A percentile compares a stretch with the other conserved stretches of the same genome.
Evolutionary conservation across 2,797 vertebrate species (phyloP).

Genomic region (Rousettus madagascariensis): DNA sequence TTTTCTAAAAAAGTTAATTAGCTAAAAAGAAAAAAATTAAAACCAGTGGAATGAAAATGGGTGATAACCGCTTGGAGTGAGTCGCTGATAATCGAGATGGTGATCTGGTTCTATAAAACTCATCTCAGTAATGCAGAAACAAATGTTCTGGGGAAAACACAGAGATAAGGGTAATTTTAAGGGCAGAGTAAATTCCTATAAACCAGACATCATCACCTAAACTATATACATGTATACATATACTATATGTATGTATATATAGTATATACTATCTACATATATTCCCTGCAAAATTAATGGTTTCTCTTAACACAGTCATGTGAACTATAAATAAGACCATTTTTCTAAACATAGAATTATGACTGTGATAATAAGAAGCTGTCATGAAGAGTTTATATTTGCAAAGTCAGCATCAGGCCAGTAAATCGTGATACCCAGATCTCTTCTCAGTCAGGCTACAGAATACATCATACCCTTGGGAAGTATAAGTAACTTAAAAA

Average conservation of each 20-base stretch:
- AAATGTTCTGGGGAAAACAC: neutral
- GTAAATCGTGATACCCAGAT: neutral
- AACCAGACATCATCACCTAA: neutral
- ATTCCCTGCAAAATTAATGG: neutral
- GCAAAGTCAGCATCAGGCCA: neutral
- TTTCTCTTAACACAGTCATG: neutral
- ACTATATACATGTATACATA: neutral
- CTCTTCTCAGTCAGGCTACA: neutral
- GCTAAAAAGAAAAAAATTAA: slow-evolving; percentile 8
- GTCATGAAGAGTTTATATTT: neutral
- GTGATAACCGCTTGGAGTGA: neutral
- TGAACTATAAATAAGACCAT: neutral
- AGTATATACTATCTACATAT: too few relatives aligned
- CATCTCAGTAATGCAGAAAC: neutral
- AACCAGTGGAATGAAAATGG: neutral
- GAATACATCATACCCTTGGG: neutral
- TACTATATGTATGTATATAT: too few relatives aligned
- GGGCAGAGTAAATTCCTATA: neutral
- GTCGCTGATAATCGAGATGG: neutral
- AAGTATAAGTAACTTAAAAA: slow-evolving; percentile 39
- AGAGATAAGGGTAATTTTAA: neutral
- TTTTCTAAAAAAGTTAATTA: neutral
- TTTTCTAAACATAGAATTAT: slow-evolving; percentile 49
- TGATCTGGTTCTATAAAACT: neutral
- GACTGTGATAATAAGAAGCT: neutral